Conservation (phyloP, 2,888 invertebrate species). For the Alloplasta piceator region DNA sequence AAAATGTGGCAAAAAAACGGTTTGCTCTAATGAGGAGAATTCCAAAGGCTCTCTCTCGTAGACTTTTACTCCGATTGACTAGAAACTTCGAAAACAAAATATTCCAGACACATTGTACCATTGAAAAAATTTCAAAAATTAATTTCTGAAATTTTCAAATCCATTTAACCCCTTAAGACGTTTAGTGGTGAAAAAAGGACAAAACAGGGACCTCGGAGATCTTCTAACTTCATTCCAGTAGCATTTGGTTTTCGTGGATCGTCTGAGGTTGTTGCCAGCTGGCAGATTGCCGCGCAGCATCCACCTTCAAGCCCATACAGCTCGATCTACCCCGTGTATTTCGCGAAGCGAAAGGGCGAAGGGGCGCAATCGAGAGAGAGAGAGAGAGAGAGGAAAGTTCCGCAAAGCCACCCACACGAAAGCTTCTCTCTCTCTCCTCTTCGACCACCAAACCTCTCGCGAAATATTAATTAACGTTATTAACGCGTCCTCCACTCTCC, state of each 20-base stretch:
- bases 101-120: not conserved
- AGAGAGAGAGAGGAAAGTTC: conserved; percentile 57
- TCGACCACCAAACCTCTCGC: conserved; percentile 83
- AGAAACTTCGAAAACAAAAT: not conserved
- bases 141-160: not conserved
- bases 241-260: conserved; percentile 64
- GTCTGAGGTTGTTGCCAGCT: conserved; percentile 78
- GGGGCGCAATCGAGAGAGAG: conserved; percentile 64
- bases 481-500: conserved; percentile 83
- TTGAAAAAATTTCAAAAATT: not conserved
- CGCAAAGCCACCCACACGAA: conserved; percentile 59
- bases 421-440: conserved; percentile 69
- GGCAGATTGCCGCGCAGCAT: conserved; percentile 79
- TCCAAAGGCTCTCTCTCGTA: not conserved
- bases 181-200: not conserved
- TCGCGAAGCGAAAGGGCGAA: conserved; percentile 52
- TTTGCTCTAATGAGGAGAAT: too few species aligned
- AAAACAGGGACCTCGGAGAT: conserved; percentile 32
- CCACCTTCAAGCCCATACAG: conserved; percentile 37
- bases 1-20: too few species aligned
- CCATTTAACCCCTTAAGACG: not conserved
- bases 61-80: not conserved
- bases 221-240: conserved; percentile 55
- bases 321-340: conserved; percentile 43
- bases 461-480: conserved; percentile 87